Percentiles rank a stretch among this genome's conserved stretches.
These are phyloP conservation scores for Siniperca obscura DNA, from an alignment of 2,797 vertebrate genomes.

Conservation along the genomic window DNA sequence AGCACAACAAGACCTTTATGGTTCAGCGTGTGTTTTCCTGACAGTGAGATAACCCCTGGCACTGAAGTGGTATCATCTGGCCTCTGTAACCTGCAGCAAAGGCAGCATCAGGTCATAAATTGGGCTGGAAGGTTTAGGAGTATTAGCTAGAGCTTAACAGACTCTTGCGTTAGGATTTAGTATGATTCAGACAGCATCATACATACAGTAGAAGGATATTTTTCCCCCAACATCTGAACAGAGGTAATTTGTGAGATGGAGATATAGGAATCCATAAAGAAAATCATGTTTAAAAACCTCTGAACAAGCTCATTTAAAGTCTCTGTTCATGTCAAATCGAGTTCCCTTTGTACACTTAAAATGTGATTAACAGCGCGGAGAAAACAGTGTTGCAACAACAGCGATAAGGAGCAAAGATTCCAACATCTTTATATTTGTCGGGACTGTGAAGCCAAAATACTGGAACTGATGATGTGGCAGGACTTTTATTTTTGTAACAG, in stretches of 20 bases:
- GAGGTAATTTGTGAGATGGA: slow-evolving; percentile 33
- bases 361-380: slow-evolving; percentile 35
- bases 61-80: slow-evolving; percentile 49
- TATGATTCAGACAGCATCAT: slow-evolving; percentile 18
- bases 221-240: slow-evolving; percentile 12
- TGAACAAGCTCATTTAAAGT: slow-evolving; percentile 45
- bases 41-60: slow-evolving; percentile 65
- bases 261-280: slow-evolving; percentile 39
- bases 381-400: slow-evolving; percentile 25
- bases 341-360: slow-evolving; percentile 29
- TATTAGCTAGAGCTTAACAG: slow-evolving; percentile 26
- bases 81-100: slow-evolving; percentile 65
- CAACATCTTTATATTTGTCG: slow-evolving; percentile 11
- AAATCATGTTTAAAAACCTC: slow-evolving; percentile 39
- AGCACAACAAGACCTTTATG: slow-evolving; percentile 63
- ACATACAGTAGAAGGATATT: background rate
- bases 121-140: slow-evolving; percentile 33
- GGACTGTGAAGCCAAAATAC: slow-evolving; percentile 14
- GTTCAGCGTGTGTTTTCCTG: slow-evolving; percentile 63
- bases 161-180: slow-evolving; percentile 7
- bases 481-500: slow-evolving; percentile 20
- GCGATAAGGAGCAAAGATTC: slow-evolving; percentile 39
- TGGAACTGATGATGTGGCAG: slow-evolving; percentile 23
- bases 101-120: slow-evolving; percentile 51
- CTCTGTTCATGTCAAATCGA: slow-evolving; percentile 35